phyloP scores from a whole-genome alignment of 2,888 invertebrate genomes.

The Lasioglossum marginatum region DNA sequence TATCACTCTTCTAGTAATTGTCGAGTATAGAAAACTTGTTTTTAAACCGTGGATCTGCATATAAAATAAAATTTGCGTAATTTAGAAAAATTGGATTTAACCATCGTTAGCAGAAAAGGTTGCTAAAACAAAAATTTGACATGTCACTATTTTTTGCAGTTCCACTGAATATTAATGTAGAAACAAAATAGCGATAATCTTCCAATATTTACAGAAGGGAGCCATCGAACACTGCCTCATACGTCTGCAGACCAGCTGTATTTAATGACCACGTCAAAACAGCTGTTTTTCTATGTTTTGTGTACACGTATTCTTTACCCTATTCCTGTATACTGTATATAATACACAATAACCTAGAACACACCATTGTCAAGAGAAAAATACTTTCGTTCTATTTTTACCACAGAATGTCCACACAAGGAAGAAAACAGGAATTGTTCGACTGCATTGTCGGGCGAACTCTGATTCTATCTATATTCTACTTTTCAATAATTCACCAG shows the following conservation, averaged over 20 bases:
- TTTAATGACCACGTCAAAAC: background rate
- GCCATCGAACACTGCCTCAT: background rate
- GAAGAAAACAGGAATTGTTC: background rate
- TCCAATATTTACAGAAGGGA: background rate
- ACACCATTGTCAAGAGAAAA: background rate
- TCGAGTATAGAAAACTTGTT: background rate
- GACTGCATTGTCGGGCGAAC: background rate
- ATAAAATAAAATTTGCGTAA: too few relatives aligned
- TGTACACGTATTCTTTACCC: background rate
- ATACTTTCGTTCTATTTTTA: background rate
- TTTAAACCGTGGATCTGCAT: background rate
- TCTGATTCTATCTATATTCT: background rate
- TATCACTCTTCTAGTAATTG: background rate
- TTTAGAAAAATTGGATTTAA: background rate
- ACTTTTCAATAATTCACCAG: background rate
- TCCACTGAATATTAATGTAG: background rate
- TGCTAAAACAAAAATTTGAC: too few relatives aligned
- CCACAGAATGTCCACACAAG: background rate
- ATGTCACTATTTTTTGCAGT: background rate
- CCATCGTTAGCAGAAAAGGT: background rate
- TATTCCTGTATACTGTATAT: constrained; percentile 10
- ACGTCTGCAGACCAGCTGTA: background rate
- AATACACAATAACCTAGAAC: background rate
- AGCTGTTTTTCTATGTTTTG: constrained; percentile 21
- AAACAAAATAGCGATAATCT: background rate